Conservation (phyloP, 2,888 invertebrate species). For the Chymomyza procnemis region DNA sequence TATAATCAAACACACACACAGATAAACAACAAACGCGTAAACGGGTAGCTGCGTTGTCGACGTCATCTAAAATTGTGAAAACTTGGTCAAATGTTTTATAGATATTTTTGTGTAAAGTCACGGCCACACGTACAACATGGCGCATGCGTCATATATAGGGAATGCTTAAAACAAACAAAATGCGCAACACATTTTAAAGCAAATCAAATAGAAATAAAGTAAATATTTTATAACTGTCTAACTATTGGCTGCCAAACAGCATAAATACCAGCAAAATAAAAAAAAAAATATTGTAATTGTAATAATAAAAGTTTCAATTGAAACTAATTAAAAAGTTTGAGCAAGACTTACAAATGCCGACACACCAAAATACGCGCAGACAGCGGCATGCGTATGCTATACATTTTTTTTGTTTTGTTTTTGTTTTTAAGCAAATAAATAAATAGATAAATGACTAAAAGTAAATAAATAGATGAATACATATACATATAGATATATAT, state of each 20-base stretch:
- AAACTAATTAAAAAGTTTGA: constrained; percentile 62
- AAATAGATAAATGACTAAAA: constrained; percentile 73
- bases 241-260: constrained; percentile 41
- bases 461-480: constrained; percentile 50
- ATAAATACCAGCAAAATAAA: not conserved
- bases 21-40: constrained; percentile 2
- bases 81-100: constrained; percentile 57
- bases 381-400: constrained; percentile 66
- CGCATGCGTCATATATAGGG: constrained; percentile 59
- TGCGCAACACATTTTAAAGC: constrained; percentile 60
- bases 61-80: constrained; percentile 41
- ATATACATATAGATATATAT: not conserved
- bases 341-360: constrained; percentile 36
- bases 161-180: constrained; percentile 55
- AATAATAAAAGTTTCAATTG: constrained; percentile 23
- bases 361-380: constrained; percentile 14
- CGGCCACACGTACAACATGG: constrained; percentile 27
- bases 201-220: constrained; percentile 48
- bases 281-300: not conserved
- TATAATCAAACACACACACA: constrained; percentile 35
- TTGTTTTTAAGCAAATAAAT: constrained; percentile 62
- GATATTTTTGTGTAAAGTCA: constrained; percentile 58
- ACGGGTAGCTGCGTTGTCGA: not conserved
- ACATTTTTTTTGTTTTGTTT: constrained; percentile 18
- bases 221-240: constrained; percentile 47